These are phyloP conservation scores for Petroica traversi DNA, from an alignment of 2,113 vertebrate species.

Conservation along the genomic window DNA sequence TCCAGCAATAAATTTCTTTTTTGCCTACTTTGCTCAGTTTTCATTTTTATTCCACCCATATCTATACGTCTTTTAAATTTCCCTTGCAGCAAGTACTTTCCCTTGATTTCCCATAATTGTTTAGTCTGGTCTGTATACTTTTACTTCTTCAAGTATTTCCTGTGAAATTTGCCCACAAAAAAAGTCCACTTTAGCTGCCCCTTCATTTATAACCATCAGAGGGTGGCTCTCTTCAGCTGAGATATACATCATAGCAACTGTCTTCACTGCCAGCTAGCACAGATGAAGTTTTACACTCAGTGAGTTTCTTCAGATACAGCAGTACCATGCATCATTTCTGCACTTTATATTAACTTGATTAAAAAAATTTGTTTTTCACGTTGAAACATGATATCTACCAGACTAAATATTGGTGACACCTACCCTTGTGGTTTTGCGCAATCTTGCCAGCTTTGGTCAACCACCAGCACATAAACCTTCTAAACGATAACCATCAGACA, in stretches of 20 bases:
- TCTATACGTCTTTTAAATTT: background rate
- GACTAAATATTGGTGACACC: background rate
- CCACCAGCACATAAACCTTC: background rate
- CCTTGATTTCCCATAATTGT: background rate
- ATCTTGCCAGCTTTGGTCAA: background rate
- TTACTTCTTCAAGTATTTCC: background rate
- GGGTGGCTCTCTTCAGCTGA: background rate
- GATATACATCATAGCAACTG: background rate
- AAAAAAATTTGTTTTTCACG: background rate
- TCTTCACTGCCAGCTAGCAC: background rate
- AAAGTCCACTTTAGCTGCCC: background rate
- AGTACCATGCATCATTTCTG: background rate
- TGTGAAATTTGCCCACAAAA: background rate
- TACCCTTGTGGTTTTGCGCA: background rate
- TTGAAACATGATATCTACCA: background rate
- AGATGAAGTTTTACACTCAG: background rate
- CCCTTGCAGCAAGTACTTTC: accelerated
- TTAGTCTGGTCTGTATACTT: background rate
- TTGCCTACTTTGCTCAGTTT: background rate
- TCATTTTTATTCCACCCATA: background rate
- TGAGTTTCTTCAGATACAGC: background rate
- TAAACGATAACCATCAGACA: background rate
- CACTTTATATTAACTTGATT: background rate
- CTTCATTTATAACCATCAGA: background rate
- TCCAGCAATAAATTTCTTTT: background rate